Base-by-base conservation (phyloP, 1,140 invertebrate genomes). In the Diachasma alloeum region DNA sequence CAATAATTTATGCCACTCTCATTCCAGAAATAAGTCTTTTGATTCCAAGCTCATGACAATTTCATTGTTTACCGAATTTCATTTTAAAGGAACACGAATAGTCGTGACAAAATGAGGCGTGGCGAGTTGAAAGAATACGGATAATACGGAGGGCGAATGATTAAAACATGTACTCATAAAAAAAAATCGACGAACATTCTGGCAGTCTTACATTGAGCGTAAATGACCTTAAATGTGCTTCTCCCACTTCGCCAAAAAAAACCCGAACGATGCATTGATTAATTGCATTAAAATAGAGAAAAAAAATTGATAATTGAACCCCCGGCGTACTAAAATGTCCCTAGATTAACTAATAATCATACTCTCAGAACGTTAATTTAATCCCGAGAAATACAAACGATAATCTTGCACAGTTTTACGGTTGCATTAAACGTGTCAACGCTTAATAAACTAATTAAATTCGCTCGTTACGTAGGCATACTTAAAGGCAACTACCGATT, bases 121-220 rank as follows among this genome's bases (percentile, higher is more conserved):
- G 39, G 39, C 10, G 13, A 31, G 31, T 31, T 42, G 9, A 42
- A 42, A 42, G 39, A 42, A 10, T 42, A 4, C 39, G 9, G 39
- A 42, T 13, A 42, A 42, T 42, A 11, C 9, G n/a, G 17, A n/a
- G n/a, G n/a, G n/a, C n/a, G n/a, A 53, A 53, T 53, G 15, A 53
- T 53, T 19, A 53, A 53, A 53, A 53, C n/a, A 53, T n/a, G 15
- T 53, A 6, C 6, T 53, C 17, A 17, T 53, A 2, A 19, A 17
- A 9, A 17, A 46, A n/a, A 53, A 53, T 53, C 17, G 6, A 6
- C n/a, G 48, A 53, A 53, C 48, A 53, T n/a, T 46, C 48, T 53
- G 86, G 81, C 86, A 87, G 86, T 87, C 85, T 87, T 88, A 85
- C 69, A 81, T 87, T 86, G 85, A 87, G 84, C 84, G 82, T 83